phyloP scores from a whole-genome alignment of 2,113 vertebrate species.

The Pterocles orientalis region DNA sequence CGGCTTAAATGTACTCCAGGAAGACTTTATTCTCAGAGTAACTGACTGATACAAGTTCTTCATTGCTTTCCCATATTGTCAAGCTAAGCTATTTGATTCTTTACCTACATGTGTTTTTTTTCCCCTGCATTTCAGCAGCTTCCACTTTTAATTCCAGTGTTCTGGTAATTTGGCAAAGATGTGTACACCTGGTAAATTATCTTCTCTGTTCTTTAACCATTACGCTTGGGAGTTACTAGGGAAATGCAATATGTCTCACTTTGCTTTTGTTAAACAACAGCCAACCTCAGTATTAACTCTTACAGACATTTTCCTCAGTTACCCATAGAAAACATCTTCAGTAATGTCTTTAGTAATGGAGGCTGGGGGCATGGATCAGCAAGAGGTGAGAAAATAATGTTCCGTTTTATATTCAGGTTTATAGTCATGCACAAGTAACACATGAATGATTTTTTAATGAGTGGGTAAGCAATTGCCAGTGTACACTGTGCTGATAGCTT shows the following conservation, averaged over 20 bases:
- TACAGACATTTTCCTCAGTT: neutral
- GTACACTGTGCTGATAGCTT: neutral
- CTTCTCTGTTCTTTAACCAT: neutral
- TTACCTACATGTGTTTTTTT: neutral
- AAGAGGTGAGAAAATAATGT: neutral
- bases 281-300: neutral
- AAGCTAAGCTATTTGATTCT: neutral
- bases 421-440: neutral
- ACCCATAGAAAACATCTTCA: neutral
- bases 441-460: neutral
- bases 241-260: neutral
- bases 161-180: neutral
- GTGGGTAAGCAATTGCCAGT: neutral
- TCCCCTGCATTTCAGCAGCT: neutral
- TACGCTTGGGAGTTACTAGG: neutral
- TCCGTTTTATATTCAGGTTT: neutral
- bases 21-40: neutral
- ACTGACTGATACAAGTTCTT: neutral
- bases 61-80: neutral
- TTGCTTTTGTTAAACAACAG: neutral
- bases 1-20: neutral
- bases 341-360: neutral
- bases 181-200: neutral
- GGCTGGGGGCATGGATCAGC: accelerated
- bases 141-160: neutral